Evolutionary conservation across 2,797 vertebrate species (phyloP).

Genomic region (Hipposideros larvatus): DNA sequence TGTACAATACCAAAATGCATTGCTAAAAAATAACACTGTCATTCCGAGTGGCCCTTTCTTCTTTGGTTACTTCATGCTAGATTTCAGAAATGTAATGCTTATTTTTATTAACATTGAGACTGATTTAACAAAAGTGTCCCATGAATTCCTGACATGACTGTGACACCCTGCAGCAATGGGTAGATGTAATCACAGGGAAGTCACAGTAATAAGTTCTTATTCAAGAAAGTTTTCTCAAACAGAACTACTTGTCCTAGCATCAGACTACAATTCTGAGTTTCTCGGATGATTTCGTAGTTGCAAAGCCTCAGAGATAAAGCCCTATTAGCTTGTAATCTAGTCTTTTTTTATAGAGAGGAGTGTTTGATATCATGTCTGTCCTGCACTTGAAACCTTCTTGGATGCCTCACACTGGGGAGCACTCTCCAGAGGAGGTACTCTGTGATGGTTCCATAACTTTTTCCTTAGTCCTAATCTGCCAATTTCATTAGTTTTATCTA

Average conservation of each 20-base stretch:
- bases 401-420: not conserved
- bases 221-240: slow-evolving; percentile 8
- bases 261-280: not conserved
- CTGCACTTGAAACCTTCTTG: not conserved
- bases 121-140: not conserved
- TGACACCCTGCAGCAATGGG: not conserved
- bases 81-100: not conserved
- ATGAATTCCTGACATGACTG: not conserved
- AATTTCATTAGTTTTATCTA: not conserved
- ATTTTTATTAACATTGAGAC: not conserved
- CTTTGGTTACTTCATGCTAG: not conserved
- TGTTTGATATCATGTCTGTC: not conserved
- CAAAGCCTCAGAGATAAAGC: not conserved
- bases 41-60: not conserved
- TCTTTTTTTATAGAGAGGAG: not conserved
- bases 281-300: not conserved
- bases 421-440: not conserved
- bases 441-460: not conserved
- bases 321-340: not conserved
- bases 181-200: not conserved
- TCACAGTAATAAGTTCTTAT: not conserved
- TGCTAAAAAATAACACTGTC: not conserved
- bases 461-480: not conserved
- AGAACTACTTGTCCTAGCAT: not conserved
- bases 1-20: not conserved